Evolutionary conservation across 37 sponge, comb jelly and placozoan genomes (phyloP).

Genomic region (Hormiphora californensis): DNA sequence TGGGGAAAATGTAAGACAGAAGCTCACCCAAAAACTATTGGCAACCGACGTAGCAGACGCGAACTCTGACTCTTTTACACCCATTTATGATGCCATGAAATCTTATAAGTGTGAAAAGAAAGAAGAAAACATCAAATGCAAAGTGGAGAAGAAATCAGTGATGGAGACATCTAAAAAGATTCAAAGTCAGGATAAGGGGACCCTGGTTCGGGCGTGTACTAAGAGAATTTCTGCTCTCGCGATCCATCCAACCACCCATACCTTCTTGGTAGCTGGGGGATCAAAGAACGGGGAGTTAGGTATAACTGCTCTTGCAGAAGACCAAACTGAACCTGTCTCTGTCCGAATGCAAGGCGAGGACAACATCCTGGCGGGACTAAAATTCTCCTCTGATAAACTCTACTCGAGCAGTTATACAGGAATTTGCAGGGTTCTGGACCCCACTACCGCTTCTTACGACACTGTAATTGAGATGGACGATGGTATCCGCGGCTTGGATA

Average conservation of each 20-base stretch:
- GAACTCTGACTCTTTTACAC: not conserved
- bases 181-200: too few relatives aligned
- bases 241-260: not conserved
- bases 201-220: too few relatives aligned
- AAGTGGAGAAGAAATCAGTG: not conserved
- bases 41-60: not conserved
- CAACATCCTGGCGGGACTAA: not conserved
- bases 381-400: not conserved
- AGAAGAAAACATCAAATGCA: not conserved
- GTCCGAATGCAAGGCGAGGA: not conserved
- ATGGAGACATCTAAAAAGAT: too few relatives aligned
- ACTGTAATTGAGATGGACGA: too few relatives aligned
- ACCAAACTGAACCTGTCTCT: not conserved
- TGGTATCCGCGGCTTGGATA: too few relatives aligned
- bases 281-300: slow-evolving; percentile 24
- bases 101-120: not conserved
- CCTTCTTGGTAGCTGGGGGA: slow-evolving; percentile 1
- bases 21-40: not conserved
- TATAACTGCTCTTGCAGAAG: not conserved
- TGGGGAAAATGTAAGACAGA: not conserved
- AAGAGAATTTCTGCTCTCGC: not conserved
- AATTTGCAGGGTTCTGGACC: too few relatives aligned
- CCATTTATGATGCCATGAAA: not conserved
- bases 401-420: too few relatives aligned
- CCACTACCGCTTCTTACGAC: too few relatives aligned